Percentiles rank a stretch among this genome's conserved stretches.
phyloP scores from a whole-genome alignment of 2,797 vertebrate species.

The Sebastes ruberrimus region DNA sequence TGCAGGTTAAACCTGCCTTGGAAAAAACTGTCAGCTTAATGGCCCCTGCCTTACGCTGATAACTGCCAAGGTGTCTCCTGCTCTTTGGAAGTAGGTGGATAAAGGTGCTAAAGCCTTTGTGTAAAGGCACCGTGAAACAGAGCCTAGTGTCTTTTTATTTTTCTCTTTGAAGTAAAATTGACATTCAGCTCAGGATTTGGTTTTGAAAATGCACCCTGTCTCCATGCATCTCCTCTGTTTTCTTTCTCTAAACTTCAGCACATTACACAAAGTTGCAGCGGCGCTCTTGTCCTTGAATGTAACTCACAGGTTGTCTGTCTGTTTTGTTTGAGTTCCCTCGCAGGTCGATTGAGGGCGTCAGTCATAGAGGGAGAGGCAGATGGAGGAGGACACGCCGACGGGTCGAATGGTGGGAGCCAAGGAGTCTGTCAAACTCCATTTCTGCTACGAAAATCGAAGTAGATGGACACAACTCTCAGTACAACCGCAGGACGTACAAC shows the following conservation, averaged over 20 bases:
- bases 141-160: constrained; percentile 51
- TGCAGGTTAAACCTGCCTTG: constrained; percentile 62
- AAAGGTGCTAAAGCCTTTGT: constrained; percentile 70
- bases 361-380: constrained; percentile 34
- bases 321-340: constrained; percentile 34
- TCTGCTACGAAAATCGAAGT: constrained; percentile 44
- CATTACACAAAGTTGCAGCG: constrained; percentile 29
- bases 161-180: constrained; percentile 74
- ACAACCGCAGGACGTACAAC: constrained; percentile 37
- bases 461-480: constrained; percentile 42
- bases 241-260: constrained; percentile 40
- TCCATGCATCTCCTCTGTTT: constrained; percentile 31
- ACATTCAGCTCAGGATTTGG: constrained; percentile 69
- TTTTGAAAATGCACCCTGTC: constrained; percentile 44
- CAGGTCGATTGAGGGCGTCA: constrained; percentile 34
- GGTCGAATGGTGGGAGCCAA: constrained; percentile 36
- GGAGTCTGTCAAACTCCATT: constrained; percentile 71
- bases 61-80: constrained; percentile 62
- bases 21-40: constrained; percentile 70
- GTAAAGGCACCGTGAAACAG: constrained; percentile 58
- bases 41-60: constrained; percentile 67
- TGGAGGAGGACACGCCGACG: constrained; percentile 31
- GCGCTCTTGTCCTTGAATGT: constrained; percentile 57
- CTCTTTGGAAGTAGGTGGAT: constrained; percentile 60
- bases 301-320: constrained; percentile 35